phyloP scores from a whole-genome alignment of 2,113 vertebrate genomes.

The Eleginops maclovinus region DNA sequence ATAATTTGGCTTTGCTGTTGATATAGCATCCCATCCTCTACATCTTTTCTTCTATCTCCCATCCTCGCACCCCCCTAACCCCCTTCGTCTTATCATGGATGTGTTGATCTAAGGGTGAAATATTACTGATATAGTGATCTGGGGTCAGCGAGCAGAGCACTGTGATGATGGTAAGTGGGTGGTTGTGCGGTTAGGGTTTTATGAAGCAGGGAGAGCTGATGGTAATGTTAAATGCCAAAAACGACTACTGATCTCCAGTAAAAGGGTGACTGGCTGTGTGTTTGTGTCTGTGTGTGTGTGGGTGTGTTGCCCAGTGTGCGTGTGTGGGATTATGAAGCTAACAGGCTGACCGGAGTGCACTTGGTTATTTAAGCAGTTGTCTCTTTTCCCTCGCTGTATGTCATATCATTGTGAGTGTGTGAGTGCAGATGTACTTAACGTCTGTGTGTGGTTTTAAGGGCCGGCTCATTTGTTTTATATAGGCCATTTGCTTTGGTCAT shows the following conservation, averaged over 20 bases:
- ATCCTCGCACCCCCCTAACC: background rate
- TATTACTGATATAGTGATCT: slow-evolving; percentile 74
- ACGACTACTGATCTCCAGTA: slow-evolving; percentile 61
- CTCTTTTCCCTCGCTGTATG: slow-evolving; percentile 30
- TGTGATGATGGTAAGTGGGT: slow-evolving; percentile 72
- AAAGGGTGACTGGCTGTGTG: slow-evolving; percentile 53
- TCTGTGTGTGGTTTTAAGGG: slow-evolving; percentile 35
- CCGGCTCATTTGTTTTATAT: slow-evolving; percentile 56
- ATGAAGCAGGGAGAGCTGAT: slow-evolving; percentile 66
- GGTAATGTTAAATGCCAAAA: slow-evolving; percentile 80
- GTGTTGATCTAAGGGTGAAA: slow-evolving; percentile 79
- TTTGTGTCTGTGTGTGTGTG: slow-evolving; percentile 8
- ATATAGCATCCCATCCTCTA: slow-evolving; percentile 71
- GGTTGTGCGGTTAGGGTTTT: slow-evolving; percentile 61
- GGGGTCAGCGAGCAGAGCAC: slow-evolving; percentile 73
- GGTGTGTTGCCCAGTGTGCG: slow-evolving; percentile 21
- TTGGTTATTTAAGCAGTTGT: slow-evolving; percentile 46
- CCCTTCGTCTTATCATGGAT: slow-evolving; percentile 39
- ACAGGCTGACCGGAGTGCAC: slow-evolving; percentile 38
- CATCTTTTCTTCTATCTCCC: slow-evolving; percentile 53
- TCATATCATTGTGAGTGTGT: slow-evolving; percentile 14
- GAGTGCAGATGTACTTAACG: background rate
- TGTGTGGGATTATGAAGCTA: slow-evolving; percentile 33
- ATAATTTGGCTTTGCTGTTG: slow-evolving; percentile 86
- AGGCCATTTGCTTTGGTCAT: slow-evolving; percentile 59